phyloP scores from a whole-genome alignment of 2,797 vertebrate genomes.

The Poeciliopsis turneri region DNA sequence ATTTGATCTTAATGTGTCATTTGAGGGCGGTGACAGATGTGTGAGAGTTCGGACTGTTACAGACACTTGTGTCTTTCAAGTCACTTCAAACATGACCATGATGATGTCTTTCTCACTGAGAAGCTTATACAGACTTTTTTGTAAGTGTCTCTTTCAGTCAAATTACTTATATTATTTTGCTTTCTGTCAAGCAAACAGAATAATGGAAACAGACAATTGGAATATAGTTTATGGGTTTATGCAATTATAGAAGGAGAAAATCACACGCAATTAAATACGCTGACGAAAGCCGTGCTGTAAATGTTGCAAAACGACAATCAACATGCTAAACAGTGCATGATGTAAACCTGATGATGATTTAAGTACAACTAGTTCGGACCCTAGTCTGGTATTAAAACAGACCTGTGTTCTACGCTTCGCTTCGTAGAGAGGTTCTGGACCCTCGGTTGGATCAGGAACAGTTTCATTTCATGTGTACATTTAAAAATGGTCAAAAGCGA shows the following conservation, averaged over 20 bases:
- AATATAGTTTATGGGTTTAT: background rate
- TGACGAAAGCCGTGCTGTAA: background rate
- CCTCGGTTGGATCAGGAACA: background rate
- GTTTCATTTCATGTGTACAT: conserved; percentile 12
- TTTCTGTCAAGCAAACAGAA: background rate
- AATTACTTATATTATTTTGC: background rate
- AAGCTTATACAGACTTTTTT: no score
- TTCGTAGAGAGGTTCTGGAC: no score
- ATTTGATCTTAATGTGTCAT: background rate
- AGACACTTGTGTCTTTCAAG: background rate
- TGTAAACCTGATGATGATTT: no score
- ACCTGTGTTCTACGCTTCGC: no score
- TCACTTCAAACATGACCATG: background rate
- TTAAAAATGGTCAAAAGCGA: conserved; percentile 8
- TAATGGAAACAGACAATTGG: background rate
- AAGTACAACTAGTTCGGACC: background rate
- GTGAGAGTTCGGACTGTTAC: background rate
- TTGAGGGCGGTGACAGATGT: background rate
- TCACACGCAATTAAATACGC: background rate
- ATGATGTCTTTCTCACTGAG: background rate
- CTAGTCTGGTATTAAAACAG: no score
- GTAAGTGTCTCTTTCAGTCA: background rate
- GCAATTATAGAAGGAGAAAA: background rate
- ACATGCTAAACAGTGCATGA: background rate
- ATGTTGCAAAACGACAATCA: background rate